Base-by-base conservation (phyloP, 2,113 vertebrate genomes). In the Rousettus leschenaultii region DNA sequence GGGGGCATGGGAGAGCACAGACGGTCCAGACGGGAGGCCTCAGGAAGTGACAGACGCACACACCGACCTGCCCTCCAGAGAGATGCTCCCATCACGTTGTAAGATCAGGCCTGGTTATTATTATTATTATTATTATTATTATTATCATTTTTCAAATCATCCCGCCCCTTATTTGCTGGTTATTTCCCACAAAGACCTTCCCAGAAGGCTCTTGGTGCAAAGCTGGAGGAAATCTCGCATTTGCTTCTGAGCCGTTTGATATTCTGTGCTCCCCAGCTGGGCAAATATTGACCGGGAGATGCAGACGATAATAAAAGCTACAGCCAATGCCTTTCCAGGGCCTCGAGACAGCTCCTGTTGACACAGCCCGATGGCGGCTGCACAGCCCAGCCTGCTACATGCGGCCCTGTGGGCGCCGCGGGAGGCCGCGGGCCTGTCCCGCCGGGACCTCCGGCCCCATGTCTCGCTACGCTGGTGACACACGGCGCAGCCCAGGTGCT, bases 221-320 rank as follows among this genome's bases (percentile, higher is more conserved):
- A 89, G 59, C 77, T 66, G 43, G 57, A 48, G 94, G 80, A 61
- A 38, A 15, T 83, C 68, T 65, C 9, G 4, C 1, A 4, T 74
- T 95, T 73, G 38, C 73, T 89, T 66, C 77, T 10, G 13, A 78
- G 57, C 57, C n/a, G 68, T 91, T 77, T 95, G 88, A 85, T 74
- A 53, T 84, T 82, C 51, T 30, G 10, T 38, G 79, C 13, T 51
- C 57, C 57, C 19, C 40, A n/a, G 92, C 61, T 85, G 86, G 68
- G 86, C 57, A 95, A 89, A 95, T 89, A 89, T 91, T 94, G 91
- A 43, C 95, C 59, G 45, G 43, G 40, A 83, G 73, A 89, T 53
- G 89, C 1, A 26, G 77, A 78, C 21, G 1, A 4, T 51, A 65
- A 97, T 93, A 83, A 43, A 74, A 33, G 45, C 38, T 19, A 4